Percentiles rank a stretch among this genome's conserved stretches.
phyloP scores from a whole-genome alignment of 2,888 invertebrate genomes.

The Drosophila emarginata region DNA sequence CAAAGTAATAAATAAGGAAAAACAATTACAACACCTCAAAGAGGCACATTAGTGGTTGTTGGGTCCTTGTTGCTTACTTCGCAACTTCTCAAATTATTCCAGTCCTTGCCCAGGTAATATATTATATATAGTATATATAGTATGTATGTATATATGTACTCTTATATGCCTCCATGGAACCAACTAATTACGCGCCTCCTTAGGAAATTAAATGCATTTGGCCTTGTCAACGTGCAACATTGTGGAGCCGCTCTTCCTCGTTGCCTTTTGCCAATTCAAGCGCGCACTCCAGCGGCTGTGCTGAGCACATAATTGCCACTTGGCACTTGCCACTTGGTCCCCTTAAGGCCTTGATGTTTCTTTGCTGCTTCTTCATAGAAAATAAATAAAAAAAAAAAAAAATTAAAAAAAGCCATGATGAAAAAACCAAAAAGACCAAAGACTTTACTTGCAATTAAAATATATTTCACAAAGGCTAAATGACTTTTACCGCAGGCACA shows the following conservation, averaged over 20 bases:
- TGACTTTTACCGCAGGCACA: slow-evolving; percentile 15
- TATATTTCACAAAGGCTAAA: slow-evolving; percentile 48
- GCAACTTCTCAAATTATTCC: slow-evolving; percentile 17
- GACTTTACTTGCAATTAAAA: slow-evolving; percentile 68
- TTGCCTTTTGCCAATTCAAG: slow-evolving; percentile 52
- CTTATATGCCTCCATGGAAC: slow-evolving; percentile 34
- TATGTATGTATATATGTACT: background rate
- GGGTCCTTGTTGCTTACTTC: slow-evolving; percentile 20
- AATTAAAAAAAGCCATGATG: slow-evolving; percentile 23
- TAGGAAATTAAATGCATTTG: slow-evolving; percentile 77
- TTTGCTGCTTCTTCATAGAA: slow-evolving; percentile 34
- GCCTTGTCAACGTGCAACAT: slow-evolving; percentile 62
- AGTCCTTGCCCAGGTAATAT: slow-evolving; percentile 12
- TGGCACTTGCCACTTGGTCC: slow-evolving; percentile 51
- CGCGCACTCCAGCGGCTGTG: slow-evolving; percentile 46
- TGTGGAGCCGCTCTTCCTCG: slow-evolving; percentile 10
- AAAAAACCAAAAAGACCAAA: slow-evolving; percentile 48
- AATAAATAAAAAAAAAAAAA: slow-evolving; percentile 19
- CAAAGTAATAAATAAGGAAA: slow-evolving; percentile 38
- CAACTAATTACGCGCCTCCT: slow-evolving; percentile 75
- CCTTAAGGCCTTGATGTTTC: slow-evolving; percentile 55
- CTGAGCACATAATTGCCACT: slow-evolving; percentile 71
- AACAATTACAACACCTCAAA: slow-evolving; percentile 69
- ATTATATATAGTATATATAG: background rate
- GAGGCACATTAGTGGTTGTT: slow-evolving; percentile 69